Evolutionary conservation across 2,888 invertebrate genomes (phyloP).

Genomic region (Acrobeloides nanus): DNA sequence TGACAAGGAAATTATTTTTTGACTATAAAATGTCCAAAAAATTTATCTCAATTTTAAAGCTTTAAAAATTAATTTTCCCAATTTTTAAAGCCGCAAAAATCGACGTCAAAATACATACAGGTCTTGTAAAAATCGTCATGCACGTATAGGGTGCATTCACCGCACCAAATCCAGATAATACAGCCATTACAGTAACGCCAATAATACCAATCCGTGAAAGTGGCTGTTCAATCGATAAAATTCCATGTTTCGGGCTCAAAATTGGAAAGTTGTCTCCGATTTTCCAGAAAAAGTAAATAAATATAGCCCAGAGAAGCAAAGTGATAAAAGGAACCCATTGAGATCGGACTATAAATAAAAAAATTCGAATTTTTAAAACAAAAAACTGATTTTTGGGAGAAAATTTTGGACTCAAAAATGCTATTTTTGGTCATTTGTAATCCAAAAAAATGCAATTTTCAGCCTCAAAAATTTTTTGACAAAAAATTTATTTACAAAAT

Average conservation of each 20-base stretch:
- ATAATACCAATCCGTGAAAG: slow-evolving; percentile 96
- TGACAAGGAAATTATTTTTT: slow-evolving; percentile 2
- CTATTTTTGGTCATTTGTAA: slow-evolving; percentile 4
- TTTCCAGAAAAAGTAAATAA: slow-evolving; percentile 95
- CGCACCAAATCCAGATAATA: slow-evolving; percentile 96
- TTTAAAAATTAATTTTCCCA: too few relatives aligned
- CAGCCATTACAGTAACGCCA: slow-evolving; percentile 97
- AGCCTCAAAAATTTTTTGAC: slow-evolving; percentile 2
- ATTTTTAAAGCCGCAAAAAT: too few relatives aligned
- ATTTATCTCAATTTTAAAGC: too few relatives aligned
- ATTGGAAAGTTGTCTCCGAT: slow-evolving; percentile 97
- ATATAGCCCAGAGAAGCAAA: slow-evolving; percentile 76
- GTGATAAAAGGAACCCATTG: slow-evolving; percentile 71
- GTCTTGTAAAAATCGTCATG: slow-evolving; percentile 76
- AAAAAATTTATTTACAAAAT: slow-evolving; percentile 7
- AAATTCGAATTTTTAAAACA: neutral
- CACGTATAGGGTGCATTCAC: slow-evolving; percentile 98
- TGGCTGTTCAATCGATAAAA: slow-evolving; percentile 71
- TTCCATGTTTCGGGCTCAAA: slow-evolving; percentile 82
- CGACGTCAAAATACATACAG: neutral
- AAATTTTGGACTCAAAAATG: slow-evolving; percentile 1
- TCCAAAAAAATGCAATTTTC: slow-evolving; percentile 4
- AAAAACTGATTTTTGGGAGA: slow-evolving; percentile 2
- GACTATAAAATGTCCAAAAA: neutral
- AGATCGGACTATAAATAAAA: slow-evolving; percentile 28